Percentiles rank a stretch among this genome's conserved stretches.
Evolutionary conservation across 1,140 invertebrate species (phyloP).

Genomic region (Drosophila littoralis): DNA sequence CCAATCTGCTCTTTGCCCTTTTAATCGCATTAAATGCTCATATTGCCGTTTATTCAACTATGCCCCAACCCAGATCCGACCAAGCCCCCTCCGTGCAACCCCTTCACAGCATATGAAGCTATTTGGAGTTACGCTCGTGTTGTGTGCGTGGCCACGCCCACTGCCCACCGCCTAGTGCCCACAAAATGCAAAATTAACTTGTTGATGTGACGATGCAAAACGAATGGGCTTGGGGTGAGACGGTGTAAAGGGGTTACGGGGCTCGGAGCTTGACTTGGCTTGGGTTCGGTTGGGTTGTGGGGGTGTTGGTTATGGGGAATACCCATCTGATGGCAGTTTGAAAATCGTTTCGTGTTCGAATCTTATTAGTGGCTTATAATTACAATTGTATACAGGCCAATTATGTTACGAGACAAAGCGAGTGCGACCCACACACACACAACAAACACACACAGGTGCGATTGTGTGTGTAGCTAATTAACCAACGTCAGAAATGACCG

Average conservation of each 20-base stretch:
- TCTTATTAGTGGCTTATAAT: conserved; percentile 83
- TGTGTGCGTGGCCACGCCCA: neutral
- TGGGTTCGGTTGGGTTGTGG: neutral
- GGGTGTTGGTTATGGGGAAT: neutral
- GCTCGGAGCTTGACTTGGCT: too few relatives aligned
- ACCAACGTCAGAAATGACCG: too few relatives aligned
- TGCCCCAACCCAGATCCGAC: neutral
- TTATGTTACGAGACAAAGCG: conserved; percentile 72
- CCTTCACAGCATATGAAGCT: neutral
- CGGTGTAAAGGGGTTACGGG: neutral
- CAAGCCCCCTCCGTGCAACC: neutral
- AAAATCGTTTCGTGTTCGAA: conserved; percentile 79
- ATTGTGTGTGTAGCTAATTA: conserved; percentile 27
- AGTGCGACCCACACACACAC: conserved; percentile 32
- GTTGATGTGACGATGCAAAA: conserved; percentile 65
- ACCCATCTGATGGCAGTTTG: conserved; percentile 57
- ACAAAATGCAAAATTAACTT: conserved; percentile 75
- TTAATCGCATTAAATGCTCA: conserved; percentile 76
- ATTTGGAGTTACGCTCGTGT: neutral
- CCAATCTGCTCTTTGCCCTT: conserved; percentile 55
- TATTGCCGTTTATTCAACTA: conserved; percentile 22
- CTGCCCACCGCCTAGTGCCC: conserved; percentile 6
- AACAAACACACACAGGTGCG: neutral
- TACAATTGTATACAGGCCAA: conserved; percentile 81
- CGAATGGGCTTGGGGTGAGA: neutral